These are phyloP conservation scores for Morbakka virulenta DNA, from an alignment of 30 jellyfish, hydroid and myxozoan genomes.

Conservation along the genomic window DNA sequence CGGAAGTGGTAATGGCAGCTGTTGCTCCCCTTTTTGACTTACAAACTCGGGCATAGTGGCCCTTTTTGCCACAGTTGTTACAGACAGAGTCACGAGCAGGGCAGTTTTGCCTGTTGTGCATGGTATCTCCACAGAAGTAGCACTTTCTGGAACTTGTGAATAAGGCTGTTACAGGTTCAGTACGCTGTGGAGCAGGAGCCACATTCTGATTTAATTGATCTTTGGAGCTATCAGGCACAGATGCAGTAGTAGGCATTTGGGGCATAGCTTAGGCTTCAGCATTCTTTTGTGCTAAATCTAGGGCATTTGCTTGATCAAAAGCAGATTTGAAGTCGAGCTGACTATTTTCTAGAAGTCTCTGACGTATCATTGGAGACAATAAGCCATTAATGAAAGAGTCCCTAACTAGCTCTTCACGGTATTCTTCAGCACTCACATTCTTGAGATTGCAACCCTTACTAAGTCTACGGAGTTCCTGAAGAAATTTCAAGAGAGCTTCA, in stretches of 20 bases:
- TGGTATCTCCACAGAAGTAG: constrained; percentile 23
- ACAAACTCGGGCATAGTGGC: too few relatives aligned
- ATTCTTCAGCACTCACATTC: constrained; percentile 35
- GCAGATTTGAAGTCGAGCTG: constrained; percentile 44
- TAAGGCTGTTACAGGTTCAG: constrained; percentile 1
- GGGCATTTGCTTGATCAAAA: constrained; percentile 43
- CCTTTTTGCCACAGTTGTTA: constrained; percentile 9
- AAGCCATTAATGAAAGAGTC: constrained; percentile 66
- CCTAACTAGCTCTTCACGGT: constrained; percentile 43
- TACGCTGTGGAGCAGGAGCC: neutral
- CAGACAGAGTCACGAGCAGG: constrained; percentile 36
- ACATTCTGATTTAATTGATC: neutral
- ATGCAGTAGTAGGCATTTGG: neutral
- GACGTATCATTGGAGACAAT: constrained; percentile 34
- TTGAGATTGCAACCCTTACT: constrained; percentile 62
- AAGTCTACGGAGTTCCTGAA: constrained; percentile 31
- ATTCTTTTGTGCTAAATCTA: constrained; percentile 35
- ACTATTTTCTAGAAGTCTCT: constrained; percentile 53
- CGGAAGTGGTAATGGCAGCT: too few relatives aligned
- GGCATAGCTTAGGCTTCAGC: constrained; percentile 22
- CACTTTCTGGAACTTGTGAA: neutral
- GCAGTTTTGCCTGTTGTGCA: constrained; percentile 10
- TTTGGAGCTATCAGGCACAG: neutral
- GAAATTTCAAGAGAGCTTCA: constrained; percentile 41
- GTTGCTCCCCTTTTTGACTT: too few relatives aligned